Evolutionary conservation across 2,113 vertebrate species (phyloP), one percentile per base, ranked within the genome.

Genomic region (Glaucomys volans): DNA sequence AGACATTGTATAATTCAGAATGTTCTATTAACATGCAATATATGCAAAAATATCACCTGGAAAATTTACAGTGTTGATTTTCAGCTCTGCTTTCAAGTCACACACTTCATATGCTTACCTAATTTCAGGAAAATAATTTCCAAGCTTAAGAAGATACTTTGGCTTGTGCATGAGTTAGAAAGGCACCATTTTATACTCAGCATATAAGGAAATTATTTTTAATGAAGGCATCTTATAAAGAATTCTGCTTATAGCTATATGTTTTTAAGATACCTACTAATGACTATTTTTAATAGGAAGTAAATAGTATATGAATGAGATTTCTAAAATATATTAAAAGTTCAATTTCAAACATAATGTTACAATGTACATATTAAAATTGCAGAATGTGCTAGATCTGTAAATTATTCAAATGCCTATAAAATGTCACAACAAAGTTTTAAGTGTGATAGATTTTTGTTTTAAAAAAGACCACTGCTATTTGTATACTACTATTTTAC

Each of bases 391-490:
- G 44, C 4, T 66, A 57, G 10, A 18, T 66, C 8, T 35, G 62
- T 2, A 67, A 35, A 30, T 69, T 76, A 54, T 74, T 95, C 32
- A 77, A 88, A 83, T 66, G 47, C 10, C 42, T 22, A 4, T 75
- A 57, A 84, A 37, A 57, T 47, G 26, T 8, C 28, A 22, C 52
- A 96, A 64, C 11, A 76, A 94, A 87, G 8, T 84, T 98, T 97
- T 90, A 95, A 93, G 66, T 84, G 94, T 80, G 26, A 82, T 71
- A 96, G 94, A 91, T 95, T 92, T 97, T 95, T 94, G 66, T 84
- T 71, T 82, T 54, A 64, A 97, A 97, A 91, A 96, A 93, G 91
- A 98, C 98, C 97, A 79, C 93, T 96, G 67, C 97, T 98, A 97
- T 84, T 42, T 97, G 79, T 95, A 92, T 97, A 96, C 97, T 40